A percentile compares a stretch with the other conserved stretches of the same genome.
phyloP scores from a whole-genome alignment of 2,797 vertebrate genomes.

The Sus cebifrons region DNA sequence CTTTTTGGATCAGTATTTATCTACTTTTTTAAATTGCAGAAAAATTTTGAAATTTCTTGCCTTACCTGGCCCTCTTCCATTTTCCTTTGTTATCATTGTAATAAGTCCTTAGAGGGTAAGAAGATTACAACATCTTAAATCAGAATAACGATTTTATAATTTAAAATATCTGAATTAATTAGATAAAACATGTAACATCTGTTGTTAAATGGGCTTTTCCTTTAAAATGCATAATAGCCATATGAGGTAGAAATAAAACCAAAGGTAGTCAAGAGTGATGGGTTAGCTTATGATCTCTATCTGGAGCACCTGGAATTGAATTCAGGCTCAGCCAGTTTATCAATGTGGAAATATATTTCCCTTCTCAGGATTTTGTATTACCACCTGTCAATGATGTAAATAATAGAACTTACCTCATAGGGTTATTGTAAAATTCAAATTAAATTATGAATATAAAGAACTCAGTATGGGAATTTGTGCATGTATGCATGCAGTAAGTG shows the following conservation, averaged over 20 bases:
- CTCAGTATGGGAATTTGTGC: neutral
- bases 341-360: neutral
- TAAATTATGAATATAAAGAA: neutral
- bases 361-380: neutral
- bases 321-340: neutral
- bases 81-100: neutral
- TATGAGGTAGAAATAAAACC: constrained; percentile 18
- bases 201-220: neutral
- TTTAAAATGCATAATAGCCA: neutral
- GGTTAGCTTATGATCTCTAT: neutral
- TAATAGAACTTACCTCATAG: neutral
- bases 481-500: neutral
- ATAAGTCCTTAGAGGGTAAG: neutral
- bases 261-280: neutral
- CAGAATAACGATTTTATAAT: neutral
- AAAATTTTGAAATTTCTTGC: neutral
- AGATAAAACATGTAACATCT: neutral
- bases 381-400: neutral
- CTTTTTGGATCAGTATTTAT: constrained; percentile 17
- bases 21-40: neutral
- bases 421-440: neutral
- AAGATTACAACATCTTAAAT: neutral
- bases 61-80: neutral
- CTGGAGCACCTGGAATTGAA: neutral
- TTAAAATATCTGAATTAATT: neutral